phyloP scores from a whole-genome alignment of 2,113 vertebrate species.

The Mormyrus iriodes region DNA sequence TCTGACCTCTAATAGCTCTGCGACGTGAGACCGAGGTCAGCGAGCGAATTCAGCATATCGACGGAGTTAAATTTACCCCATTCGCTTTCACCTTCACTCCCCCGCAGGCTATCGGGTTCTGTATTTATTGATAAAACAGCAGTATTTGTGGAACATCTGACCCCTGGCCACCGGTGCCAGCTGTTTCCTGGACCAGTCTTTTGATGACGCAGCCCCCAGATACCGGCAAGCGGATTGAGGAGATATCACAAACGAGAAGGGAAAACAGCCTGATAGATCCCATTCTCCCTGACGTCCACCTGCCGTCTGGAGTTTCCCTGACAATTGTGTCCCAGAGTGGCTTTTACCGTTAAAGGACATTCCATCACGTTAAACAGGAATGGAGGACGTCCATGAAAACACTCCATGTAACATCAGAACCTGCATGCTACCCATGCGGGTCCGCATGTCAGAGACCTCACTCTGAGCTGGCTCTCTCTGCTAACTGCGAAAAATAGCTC shows the following conservation, averaged over 20 bases:
- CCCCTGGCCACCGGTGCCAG: conserved; percentile 45
- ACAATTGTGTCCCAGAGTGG: not conserved
- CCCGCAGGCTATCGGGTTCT: conserved; percentile 44
- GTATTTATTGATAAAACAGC: conserved; percentile 58
- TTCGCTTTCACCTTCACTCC: conserved; percentile 27
- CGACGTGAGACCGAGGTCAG: conserved; percentile 31
- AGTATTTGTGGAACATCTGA: conserved; percentile 46
- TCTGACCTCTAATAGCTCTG: conserved; percentile 25
- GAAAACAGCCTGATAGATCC: not conserved
- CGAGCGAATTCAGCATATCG: conserved; percentile 41
- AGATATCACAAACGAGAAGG: not conserved
- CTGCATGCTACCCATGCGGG: not conserved
- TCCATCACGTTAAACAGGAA: not conserved
- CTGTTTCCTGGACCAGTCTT: conserved; percentile 36
- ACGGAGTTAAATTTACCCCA: conserved; percentile 51
- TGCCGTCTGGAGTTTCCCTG: conserved; percentile 5
- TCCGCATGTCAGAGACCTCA: not conserved
- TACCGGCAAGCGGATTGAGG: not conserved
- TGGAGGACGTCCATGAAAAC: not conserved
- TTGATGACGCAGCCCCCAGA: conserved; percentile 37
- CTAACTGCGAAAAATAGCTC: not conserved
- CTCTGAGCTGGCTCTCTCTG: conserved; percentile 1
- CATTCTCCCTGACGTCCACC: not conserved
- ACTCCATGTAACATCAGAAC: not conserved
- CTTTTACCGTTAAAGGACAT: not conserved